phyloP scores from a whole-genome alignment of 2,113 vertebrate genomes.

The Lipophrys pholis region DNA sequence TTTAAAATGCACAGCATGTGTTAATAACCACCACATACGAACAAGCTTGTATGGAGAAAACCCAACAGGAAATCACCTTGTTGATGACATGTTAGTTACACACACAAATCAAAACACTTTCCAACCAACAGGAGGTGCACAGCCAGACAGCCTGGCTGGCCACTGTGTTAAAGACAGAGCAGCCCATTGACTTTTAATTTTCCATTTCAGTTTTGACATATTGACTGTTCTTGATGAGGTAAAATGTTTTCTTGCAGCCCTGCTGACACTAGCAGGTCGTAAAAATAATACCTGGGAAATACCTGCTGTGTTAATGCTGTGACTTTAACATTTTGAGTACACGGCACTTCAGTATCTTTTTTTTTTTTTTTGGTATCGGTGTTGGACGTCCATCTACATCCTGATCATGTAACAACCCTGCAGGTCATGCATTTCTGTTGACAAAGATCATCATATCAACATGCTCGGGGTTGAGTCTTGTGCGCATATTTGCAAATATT shows the following conservation, averaged over 20 bases:
- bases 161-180: not conserved
- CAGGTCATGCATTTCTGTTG: conserved; percentile 62
- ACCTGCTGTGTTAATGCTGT: not conserved
- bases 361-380: not conserved
- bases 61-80: too few species aligned
- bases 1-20: not conserved
- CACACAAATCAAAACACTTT: too few species aligned
- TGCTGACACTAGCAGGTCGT: not conserved
- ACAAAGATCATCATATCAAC: conserved; percentile 73
- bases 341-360: not conserved
- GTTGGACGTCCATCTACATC: not conserved
- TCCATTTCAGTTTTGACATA: too few species aligned
- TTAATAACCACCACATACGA: not conserved
- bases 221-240: not conserved
- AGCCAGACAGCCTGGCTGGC: not conserved
- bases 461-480: conserved; percentile 65
- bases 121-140: too few species aligned
- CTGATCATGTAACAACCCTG: not conserved
- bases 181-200: too few species aligned
- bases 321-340: too few species aligned
- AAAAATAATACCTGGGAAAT: not conserved
- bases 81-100: too few species aligned
- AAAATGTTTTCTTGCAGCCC: not conserved
- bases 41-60: too few species aligned
- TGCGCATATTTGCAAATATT: conserved; percentile 64